Conservation (phyloP, 2,797 vertebrate species). For the Lepilemur septentrionalis region DNA sequence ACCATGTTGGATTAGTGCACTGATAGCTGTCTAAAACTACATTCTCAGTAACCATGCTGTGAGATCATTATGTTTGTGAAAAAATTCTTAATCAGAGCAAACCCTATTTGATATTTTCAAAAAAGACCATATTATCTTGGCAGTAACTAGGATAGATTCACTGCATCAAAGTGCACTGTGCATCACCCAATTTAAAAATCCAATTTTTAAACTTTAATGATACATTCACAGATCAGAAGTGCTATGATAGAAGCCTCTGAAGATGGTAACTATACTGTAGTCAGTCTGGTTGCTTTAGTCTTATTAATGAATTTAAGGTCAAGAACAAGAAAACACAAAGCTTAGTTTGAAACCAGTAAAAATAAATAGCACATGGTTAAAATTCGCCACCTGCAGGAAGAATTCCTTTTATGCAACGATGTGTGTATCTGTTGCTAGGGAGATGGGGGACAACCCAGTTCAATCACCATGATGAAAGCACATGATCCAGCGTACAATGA, state of each 20-base stretch:
- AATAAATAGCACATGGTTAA: background rate
- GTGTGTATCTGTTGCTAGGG: background rate
- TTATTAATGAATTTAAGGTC: background rate
- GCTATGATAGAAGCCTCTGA: background rate
- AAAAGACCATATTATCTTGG: background rate
- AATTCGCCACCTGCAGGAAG: background rate
- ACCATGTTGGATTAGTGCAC: background rate
- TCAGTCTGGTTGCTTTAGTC: background rate
- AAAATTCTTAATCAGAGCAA: background rate
- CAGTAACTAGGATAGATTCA: background rate
- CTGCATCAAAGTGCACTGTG: background rate
- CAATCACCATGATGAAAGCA: background rate
- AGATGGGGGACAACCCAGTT: background rate
- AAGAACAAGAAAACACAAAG: background rate
- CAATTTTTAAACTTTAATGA: background rate
- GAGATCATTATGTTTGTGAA: background rate
- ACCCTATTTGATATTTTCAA: background rate
- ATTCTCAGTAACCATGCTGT: background rate
- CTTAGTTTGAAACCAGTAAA: slow-evolving; percentile 19
- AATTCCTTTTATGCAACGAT: background rate
- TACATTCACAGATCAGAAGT: background rate
- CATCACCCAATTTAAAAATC: background rate
- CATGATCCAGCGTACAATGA: background rate
- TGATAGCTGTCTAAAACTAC: background rate
- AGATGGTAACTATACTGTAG: background rate